phyloP scores from a whole-genome alignment of 2,797 vertebrate species.

The Poecilia velifera region DNA sequence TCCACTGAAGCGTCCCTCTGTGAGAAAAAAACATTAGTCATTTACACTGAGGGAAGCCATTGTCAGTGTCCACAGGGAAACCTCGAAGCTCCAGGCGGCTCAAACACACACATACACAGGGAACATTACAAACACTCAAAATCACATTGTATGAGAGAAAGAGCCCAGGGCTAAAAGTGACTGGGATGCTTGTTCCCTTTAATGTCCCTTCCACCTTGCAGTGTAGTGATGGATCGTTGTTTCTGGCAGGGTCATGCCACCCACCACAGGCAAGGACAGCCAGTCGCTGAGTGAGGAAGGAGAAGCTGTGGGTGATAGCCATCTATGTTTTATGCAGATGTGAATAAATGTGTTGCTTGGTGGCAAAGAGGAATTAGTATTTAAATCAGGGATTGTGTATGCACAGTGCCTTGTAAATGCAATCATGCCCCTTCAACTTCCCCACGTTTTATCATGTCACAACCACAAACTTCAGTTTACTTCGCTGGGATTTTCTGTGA shows the following conservation, averaged over 20 bases:
- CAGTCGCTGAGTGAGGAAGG: slow-evolving; percentile 16
- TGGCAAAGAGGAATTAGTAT: neutral
- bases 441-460: neutral
- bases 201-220: slow-evolving; percentile 53
- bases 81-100: slow-evolving; percentile 53
- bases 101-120: slow-evolving; percentile 43
- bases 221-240: slow-evolving; percentile 59
- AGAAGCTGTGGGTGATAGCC: slow-evolving; percentile 4
- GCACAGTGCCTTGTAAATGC: neutral
- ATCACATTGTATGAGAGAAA: slow-evolving; percentile 28
- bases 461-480: neutral
- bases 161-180: slow-evolving; percentile 23
- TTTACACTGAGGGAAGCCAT: slow-evolving; percentile 63
- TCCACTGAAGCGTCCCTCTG: slow-evolving; percentile 30
- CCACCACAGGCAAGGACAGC: slow-evolving; percentile 56
- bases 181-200: slow-evolving; percentile 43
- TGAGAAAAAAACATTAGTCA: slow-evolving; percentile 64
- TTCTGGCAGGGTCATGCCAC: slow-evolving; percentile 31
- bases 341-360: neutral
- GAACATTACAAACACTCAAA: slow-evolving; percentile 43
- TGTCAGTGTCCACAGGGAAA: slow-evolving; percentile 55
- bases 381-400: slow-evolving; percentile 5
- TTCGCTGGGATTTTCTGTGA: neutral
- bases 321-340: slow-evolving; percentile 2
- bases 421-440: neutral